Evolutionary conservation across 1,140 invertebrate species (phyloP).

Genomic region (Melipona quadrifasciata): DNA sequence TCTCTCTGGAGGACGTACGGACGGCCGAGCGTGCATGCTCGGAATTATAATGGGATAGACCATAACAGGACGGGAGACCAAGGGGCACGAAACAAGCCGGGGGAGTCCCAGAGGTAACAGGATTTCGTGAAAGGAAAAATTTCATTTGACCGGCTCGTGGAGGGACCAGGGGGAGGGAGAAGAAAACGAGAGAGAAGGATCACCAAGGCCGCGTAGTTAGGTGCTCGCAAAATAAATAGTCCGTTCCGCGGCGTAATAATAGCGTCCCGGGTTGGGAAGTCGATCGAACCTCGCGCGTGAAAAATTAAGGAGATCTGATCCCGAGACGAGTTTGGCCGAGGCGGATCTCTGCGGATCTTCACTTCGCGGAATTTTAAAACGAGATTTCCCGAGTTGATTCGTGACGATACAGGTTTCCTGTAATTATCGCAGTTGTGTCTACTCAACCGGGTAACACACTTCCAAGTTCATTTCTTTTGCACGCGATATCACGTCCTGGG

Average conservation of each 20-base stretch:
- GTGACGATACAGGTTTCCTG: neutral
- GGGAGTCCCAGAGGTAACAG: slow-evolving; percentile 53
- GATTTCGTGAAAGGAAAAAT: slow-evolving; percentile 56
- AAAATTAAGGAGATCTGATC: too few relatives aligned
- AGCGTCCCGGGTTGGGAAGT: neutral
- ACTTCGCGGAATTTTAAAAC: too few relatives aligned
- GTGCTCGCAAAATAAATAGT: slow-evolving; percentile 1
- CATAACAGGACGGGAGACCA: slow-evolving; percentile 57
- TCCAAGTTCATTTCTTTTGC: too few relatives aligned
- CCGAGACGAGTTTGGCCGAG: too few relatives aligned
- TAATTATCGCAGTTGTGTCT: too few relatives aligned
- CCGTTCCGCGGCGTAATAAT: neutral
- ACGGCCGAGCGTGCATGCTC: slow-evolving; percentile 58
- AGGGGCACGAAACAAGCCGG: slow-evolving; percentile 44
- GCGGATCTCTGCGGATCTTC: too few relatives aligned
- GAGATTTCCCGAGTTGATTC: neutral
- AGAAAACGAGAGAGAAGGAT: neutral
- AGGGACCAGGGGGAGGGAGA: neutral
- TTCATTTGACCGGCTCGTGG: slow-evolving; percentile 24
- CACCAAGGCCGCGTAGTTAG: neutral
- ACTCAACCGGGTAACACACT: too few relatives aligned
- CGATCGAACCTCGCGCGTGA: neutral
- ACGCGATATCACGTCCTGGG: too few relatives aligned
- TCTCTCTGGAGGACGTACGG: slow-evolving; percentile 67
- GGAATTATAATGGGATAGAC: slow-evolving; percentile 74